phyloP scores from a whole-genome alignment of 2,113 vertebrate species.

The Prochilodus magdalenae region DNA sequence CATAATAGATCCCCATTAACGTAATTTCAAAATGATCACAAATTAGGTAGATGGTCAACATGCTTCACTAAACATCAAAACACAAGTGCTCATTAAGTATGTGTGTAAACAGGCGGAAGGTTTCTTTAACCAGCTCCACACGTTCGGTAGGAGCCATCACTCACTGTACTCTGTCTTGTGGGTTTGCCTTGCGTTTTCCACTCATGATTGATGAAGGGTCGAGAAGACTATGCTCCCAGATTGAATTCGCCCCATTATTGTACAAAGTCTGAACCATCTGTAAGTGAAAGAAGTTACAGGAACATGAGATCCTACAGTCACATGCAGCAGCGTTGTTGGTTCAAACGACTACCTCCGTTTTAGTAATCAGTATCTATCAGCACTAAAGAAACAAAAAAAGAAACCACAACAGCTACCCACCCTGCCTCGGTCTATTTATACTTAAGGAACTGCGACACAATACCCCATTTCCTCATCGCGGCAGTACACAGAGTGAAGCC shows the following conservation, averaged over 20 bases:
- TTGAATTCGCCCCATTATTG: constrained; percentile 96
- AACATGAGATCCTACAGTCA: no score
- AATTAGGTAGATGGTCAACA: neutral
- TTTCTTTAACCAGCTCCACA: neutral
- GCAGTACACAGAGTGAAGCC: neutral
- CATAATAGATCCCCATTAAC: no score
- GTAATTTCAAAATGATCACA: neutral
- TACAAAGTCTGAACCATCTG: constrained; percentile 98
- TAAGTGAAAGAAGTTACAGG: neutral
- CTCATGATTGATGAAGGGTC: constrained; percentile 94
- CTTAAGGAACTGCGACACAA: constrained; percentile 50
- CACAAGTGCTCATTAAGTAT: no score
- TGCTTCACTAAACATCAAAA: no score
- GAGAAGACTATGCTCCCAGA: constrained; percentile 97
- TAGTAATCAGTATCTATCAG: neutral
- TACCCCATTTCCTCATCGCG: constrained; percentile 45
- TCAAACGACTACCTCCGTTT: neutral
- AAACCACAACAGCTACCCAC: neutral
- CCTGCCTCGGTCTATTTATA: neutral
- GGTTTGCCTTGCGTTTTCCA: constrained; percentile 94
- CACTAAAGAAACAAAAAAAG: neutral
- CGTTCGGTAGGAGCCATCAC: constrained; percentile 61
- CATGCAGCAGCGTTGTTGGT: neutral
- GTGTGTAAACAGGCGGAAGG: neutral
- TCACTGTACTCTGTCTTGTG: constrained; percentile 98